These are phyloP conservation scores for Poliocrania exsul DNA, from an alignment of 2,797 vertebrate genomes.

Conservation along the genomic window DNA sequence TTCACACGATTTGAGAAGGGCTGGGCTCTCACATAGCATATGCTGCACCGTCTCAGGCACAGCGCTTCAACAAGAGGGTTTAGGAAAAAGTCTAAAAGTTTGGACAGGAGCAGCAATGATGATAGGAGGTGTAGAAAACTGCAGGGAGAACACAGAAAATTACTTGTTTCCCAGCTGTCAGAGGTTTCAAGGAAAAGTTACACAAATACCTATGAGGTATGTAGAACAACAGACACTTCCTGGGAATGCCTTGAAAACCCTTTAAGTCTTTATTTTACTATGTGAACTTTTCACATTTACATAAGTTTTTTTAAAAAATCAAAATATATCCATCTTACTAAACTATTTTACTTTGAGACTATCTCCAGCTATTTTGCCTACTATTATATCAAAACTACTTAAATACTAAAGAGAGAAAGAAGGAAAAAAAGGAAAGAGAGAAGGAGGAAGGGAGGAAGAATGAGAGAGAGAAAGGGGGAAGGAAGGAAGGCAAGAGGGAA, in stretches of 20 bases:
- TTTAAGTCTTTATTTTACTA: neutral
- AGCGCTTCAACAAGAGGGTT: neutral
- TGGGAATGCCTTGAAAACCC: neutral
- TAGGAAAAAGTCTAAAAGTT: neutral
- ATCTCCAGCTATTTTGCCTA: neutral
- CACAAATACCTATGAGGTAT: neutral
- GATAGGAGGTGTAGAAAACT: neutral
- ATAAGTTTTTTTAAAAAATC: neutral
- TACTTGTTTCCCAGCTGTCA: neutral
- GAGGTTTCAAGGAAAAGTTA: neutral
- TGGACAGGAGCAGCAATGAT: neutral
- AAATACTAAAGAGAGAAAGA: neutral
- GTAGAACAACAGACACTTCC: neutral
- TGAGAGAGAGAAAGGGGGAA: no score
- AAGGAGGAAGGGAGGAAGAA: no score
- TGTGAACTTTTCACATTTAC: neutral
- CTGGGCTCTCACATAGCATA: fast-evolving
- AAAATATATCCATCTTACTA: neutral
- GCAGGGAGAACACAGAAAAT: neutral
- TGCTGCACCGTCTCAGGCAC: neutral
- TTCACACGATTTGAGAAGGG: neutral
- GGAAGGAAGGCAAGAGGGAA: no score
- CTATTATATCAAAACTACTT: neutral
- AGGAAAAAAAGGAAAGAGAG: neutral
- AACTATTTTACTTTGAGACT: neutral